Percentiles rank a stretch among this genome's conserved stretches.
Evolutionary conservation across 2,888 invertebrate species (phyloP).

Genomic region (Frankliniella intonsa): DNA sequence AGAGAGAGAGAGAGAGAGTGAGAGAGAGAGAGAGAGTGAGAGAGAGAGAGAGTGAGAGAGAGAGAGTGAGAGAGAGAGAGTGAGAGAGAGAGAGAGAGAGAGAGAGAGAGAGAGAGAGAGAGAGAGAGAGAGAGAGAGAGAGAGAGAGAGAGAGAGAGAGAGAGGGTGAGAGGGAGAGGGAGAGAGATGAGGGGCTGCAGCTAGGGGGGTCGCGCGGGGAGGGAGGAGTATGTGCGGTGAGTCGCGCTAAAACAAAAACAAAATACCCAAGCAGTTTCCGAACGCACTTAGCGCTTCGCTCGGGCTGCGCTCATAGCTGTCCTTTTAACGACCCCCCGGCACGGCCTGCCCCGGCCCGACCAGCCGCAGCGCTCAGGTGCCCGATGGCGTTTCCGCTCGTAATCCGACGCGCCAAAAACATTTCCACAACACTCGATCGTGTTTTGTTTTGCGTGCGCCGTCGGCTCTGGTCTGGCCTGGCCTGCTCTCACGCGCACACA

Average conservation of each 20-base stretch:
- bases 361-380: too few relatives aligned
- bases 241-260: too few relatives aligned
- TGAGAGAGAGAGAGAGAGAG: slow-evolving; percentile 41
- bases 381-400: too few relatives aligned
- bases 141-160: slow-evolving; percentile 1
- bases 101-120: neutral
- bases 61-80: neutral
- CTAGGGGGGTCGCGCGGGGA: neutral
- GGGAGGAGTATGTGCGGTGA: too few relatives aligned
- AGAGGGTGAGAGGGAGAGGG: slow-evolving; percentile 27
- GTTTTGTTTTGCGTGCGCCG: neutral
- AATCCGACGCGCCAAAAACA: too few relatives aligned
- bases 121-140: neutral
- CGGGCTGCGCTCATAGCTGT: too few relatives aligned
- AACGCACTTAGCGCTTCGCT: too few relatives aligned
- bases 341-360: too few relatives aligned
- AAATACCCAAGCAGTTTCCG: too few relatives aligned
- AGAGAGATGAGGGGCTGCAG: neutral
- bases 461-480: neutral
- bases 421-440: too few relatives aligned
- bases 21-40: neutral
- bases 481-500: neutral
- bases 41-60: neutral
- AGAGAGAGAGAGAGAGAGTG: too few relatives aligned
- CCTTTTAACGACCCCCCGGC: too few relatives aligned